Evolutionary conservation across 2,888 invertebrate genomes (phyloP), one percentile per base, ranked within the genome.

Genomic region (Apotomis betuletana): DNA sequence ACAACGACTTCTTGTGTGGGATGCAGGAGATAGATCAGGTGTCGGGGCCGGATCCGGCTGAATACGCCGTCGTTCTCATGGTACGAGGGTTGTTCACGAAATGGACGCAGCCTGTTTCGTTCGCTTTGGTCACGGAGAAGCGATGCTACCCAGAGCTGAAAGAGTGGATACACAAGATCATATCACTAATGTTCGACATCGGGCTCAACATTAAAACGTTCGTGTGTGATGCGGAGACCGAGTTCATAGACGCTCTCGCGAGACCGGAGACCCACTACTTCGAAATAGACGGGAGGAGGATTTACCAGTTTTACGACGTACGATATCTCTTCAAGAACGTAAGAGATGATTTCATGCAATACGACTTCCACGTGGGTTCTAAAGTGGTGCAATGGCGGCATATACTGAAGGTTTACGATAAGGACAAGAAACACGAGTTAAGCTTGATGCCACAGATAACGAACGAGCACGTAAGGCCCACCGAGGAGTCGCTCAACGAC

Each of bases 1-100:
- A 15, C 13, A 64, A 55, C 12, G 64, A 64, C 27, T 55, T 55
- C 15, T 3, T 64, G 12, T 64, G 55, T 55, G 64, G 64, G 4
- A 64, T 64, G 64, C 64, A 64, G 12, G 64, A 64, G 55, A 64
- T 64, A 12, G 64, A 64, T 55, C 64, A 64, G 27, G 64, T 64
- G 12, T 15, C 55, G 27, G 64, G 64, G 6, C 55, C 64, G 6
- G 55, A 55, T 5, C 44, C 64, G 15, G 64, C 64, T 0, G 55
- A 64, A 15, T 64, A 55, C 15, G 55, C 54, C 6, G 64, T 12
- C 3, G 6, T 64, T 15, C 64, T 64, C 12, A 55, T 55, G 27
- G 15, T 64, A 5, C 15, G 64, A 8, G 64, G 64, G 0, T 15
- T 64, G 6, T 64, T 54, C 27, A 54, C 64, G 4, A 55, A 64